Conservation (phyloP, 2,113 vertebrate species). For the Pelecanus crispus region DNA sequence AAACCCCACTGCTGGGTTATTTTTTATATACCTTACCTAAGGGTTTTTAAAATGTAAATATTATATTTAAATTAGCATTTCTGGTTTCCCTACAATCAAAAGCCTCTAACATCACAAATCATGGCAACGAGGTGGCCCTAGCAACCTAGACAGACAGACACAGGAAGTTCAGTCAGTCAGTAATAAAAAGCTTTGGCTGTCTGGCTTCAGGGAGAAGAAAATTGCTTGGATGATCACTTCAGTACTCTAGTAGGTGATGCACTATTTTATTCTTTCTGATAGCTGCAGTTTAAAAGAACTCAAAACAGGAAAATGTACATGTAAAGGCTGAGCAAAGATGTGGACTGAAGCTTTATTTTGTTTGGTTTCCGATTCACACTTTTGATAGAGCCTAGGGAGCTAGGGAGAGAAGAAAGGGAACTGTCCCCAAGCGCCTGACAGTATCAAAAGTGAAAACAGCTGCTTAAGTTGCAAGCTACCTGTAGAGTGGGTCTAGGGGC, state of each 20-base stretch:
- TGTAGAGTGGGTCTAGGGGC: background rate
- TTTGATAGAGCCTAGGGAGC: constrained; percentile 37
- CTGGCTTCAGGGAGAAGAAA: constrained; percentile 62
- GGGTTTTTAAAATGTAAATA: background rate
- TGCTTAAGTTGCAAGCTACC: background rate
- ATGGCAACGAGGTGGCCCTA: background rate
- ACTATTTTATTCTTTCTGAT: constrained; percentile 62
- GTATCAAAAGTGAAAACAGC: background rate
- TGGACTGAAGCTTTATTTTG: constrained; percentile 52
- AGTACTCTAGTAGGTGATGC: constrained; percentile 42
- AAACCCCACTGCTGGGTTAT: background rate
- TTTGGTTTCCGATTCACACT: constrained; percentile 47
- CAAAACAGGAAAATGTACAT: constrained; percentile 26
- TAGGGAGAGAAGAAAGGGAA: constrained; percentile 25
- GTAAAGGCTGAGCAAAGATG: constrained; percentile 46
- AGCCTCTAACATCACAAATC: background rate
- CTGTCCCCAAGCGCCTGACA: background rate
- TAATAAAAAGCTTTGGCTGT: constrained; percentile 59
- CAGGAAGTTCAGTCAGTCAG: constrained; percentile 42
- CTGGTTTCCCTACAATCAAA: constrained; percentile 18
- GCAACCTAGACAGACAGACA: constrained; percentile 45
- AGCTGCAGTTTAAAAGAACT: constrained; percentile 58
- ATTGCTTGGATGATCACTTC: constrained; percentile 53
- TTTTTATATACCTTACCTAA: background rate
- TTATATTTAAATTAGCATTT: background rate